phyloP scores from a whole-genome alignment of 1,140 invertebrate genomes.

The Choristoneura fumiferana region DNA sequence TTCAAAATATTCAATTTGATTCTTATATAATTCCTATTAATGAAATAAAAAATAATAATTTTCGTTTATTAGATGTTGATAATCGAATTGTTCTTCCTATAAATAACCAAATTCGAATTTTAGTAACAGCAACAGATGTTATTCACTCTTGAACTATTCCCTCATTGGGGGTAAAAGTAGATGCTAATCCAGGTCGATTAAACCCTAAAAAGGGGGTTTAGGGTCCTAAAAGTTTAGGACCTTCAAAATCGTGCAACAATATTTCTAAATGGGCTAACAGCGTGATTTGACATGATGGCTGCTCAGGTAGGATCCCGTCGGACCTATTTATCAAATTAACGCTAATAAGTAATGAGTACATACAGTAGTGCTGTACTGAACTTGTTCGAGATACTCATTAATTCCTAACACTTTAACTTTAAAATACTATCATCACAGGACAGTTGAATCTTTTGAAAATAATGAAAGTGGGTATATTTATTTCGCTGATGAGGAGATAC shows the following conservation, averaged over 20 bases:
- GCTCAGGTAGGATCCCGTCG: constrained; percentile 20
- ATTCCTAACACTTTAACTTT: too few relatives aligned
- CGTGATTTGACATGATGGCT: too few relatives aligned
- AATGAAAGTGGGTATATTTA: too few relatives aligned
- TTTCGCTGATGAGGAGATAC: too few relatives aligned
- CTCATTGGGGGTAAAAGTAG: constrained; percentile 81
- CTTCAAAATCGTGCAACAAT: too few relatives aligned
- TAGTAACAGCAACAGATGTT: constrained; percentile 82
- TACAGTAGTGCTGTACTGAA: constrained; percentile 18
- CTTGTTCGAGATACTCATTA: not conserved
- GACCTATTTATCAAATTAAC: constrained; percentile 25
- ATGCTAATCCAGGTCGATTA: constrained; percentile 83
- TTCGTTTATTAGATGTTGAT: constrained; percentile 83
- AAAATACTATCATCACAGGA: too few relatives aligned
- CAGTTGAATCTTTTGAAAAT: too few relatives aligned
- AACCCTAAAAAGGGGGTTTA: too few relatives aligned
- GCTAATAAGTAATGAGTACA: constrained; percentile 24
- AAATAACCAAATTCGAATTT: constrained; percentile 78
- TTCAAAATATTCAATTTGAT: constrained; percentile 81
- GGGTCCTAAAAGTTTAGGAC: too few relatives aligned
- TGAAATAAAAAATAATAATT: constrained; percentile 59
- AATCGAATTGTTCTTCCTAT: constrained; percentile 80
- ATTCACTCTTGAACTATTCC: constrained; percentile 85
- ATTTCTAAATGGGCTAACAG: too few relatives aligned
- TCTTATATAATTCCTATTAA: constrained; percentile 80